Evolutionary conservation across 2,888 invertebrate species (phyloP).

Genomic region (Dryocosmus kuriphilus): DNA sequence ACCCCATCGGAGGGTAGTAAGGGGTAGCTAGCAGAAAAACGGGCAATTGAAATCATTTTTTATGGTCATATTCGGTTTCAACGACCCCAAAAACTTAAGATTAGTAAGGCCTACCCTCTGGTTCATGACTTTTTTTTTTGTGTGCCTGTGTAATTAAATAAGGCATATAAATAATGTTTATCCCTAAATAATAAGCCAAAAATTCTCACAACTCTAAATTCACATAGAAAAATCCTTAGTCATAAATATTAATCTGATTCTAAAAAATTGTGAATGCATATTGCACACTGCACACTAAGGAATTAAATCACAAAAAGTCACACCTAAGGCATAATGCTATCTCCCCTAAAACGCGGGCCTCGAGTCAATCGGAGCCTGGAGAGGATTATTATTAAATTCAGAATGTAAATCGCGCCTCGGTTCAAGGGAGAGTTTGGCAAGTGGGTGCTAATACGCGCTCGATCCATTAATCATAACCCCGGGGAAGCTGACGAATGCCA

Average conservation of each 20-base stretch:
- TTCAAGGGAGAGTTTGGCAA: conserved; percentile 59
- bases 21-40: too few species aligned
- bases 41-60: too few species aligned
- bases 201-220: too few species aligned
- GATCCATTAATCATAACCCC: conserved; percentile 77
- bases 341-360: conserved; percentile 18
- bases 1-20: too few species aligned
- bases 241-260: background rate
- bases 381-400: conserved; percentile 75
- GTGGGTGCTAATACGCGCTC: conserved; percentile 75
- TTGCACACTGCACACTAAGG: background rate
- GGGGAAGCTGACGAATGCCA: conserved; percentile 55
- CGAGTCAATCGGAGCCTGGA: conserved; percentile 70
- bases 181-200: too few species aligned
- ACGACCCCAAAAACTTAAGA: too few species aligned
- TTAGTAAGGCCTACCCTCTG: too few species aligned
- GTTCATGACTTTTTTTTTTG: too few species aligned
- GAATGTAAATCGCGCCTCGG: conserved; percentile 73
- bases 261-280: background rate
- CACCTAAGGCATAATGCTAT: conserved; percentile 5
- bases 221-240: too few species aligned
- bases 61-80: too few species aligned
- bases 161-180: too few species aligned
- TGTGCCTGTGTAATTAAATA: too few species aligned
- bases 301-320: conserved; percentile 33